Conservation (phyloP, 2,888 invertebrate species). For the Drosophila merina region DNA sequence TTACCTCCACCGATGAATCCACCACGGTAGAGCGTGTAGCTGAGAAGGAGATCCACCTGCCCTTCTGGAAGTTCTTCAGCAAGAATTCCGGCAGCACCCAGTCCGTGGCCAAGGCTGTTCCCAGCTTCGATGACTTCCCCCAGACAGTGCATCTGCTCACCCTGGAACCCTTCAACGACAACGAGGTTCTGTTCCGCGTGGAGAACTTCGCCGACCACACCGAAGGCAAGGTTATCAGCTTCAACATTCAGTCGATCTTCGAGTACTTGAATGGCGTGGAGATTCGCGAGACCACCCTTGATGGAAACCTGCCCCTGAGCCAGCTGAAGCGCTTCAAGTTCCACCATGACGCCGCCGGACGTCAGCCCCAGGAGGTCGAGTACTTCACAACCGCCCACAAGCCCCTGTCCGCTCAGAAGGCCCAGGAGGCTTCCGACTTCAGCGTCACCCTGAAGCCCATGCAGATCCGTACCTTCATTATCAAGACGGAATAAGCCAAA, state of each 20-base stretch:
- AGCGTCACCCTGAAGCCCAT: conserved; percentile 80
- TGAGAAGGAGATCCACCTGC: conserved; percentile 85
- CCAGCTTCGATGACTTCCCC: conserved; percentile 85
- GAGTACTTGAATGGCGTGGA: conserved; percentile 85
- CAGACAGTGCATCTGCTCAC: conserved; percentile 90
- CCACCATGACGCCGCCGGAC: conserved; percentile 63
- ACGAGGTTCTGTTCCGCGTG: conserved; percentile 88
- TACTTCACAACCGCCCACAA: conserved; percentile 67
- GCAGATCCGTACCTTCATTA: conserved; percentile 83
- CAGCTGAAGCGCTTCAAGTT: conserved; percentile 84
- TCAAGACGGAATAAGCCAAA: conserved; percentile 37
- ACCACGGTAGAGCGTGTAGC: conserved; percentile 84
- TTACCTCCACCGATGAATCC: conserved; percentile 54
- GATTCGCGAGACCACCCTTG: conserved; percentile 88
- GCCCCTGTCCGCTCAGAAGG: conserved; percentile 61
- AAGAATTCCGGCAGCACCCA: conserved; percentile 81
- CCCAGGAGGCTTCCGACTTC: conserved; percentile 68
- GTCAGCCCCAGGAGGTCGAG: conserved; percentile 43
- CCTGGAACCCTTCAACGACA: conserved; percentile 90
- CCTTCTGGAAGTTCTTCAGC: conserved; percentile 87
- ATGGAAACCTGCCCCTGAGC: conserved; percentile 87
- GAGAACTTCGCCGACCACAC: conserved; percentile 87
- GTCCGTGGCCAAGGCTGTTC: conserved; percentile 80
- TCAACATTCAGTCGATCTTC: conserved; percentile 85
- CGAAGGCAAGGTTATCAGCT: conserved; percentile 84